Evolutionary conservation across 2,797 vertebrate species (phyloP).

Genomic region (Bothrops alternatus): DNA sequence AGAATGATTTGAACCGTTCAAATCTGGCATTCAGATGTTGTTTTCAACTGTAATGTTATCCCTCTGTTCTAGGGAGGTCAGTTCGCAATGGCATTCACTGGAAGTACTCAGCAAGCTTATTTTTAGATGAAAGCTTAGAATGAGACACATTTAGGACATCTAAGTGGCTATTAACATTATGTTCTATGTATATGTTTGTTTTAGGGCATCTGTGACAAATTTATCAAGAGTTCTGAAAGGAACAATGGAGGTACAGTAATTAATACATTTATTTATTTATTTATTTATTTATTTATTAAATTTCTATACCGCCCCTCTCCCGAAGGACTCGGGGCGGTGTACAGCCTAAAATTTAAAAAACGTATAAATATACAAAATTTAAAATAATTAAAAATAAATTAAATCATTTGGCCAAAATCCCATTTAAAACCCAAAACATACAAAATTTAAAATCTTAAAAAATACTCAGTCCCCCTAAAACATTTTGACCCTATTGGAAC

Average conservation of each 20-base stretch:
- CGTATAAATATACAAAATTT: too few relatives aligned
- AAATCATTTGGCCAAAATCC: too few relatives aligned
- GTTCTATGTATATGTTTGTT: slow-evolving; percentile 22
- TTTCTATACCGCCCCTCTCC: too few relatives aligned
- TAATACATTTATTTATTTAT: too few relatives aligned
- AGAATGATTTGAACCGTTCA: neutral
- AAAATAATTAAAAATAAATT: too few relatives aligned
- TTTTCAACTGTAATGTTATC: neutral
- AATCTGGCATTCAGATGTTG: neutral
- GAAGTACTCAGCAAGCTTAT: neutral
- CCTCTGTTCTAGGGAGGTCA: neutral
- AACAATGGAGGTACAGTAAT: slow-evolving; percentile 65
- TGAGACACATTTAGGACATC: neutral
- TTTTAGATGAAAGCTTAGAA: neutral
- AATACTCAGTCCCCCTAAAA: too few relatives aligned
- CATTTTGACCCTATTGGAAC: too few relatives aligned
- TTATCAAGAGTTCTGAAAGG: slow-evolving; percentile 57
- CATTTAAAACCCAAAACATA: too few relatives aligned
- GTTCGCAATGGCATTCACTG: neutral
- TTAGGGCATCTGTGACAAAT: slow-evolving; percentile 60
- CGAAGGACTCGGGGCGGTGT: too few relatives aligned
- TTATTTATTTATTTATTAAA: too few relatives aligned
- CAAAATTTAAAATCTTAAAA: too few relatives aligned
- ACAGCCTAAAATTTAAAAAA: too few relatives aligned
- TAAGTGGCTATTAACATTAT: slow-evolving; percentile 28